Evolutionary conservation across 2,888 invertebrate species (phyloP), one percentile per base, ranked within the genome.

Genomic region (Sphinx pinastri): DNA sequence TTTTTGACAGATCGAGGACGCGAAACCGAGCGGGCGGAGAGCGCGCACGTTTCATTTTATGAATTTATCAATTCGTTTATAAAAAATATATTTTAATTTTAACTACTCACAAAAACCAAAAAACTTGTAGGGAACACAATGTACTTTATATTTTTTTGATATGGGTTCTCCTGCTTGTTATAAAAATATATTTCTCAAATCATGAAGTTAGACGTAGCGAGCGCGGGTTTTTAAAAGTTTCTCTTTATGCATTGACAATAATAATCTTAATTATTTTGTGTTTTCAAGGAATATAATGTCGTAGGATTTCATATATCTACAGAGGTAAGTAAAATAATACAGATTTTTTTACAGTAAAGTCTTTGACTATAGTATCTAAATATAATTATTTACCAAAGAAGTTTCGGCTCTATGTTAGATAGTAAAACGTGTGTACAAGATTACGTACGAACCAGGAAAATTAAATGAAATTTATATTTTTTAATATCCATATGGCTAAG

Each of bases 1-100:
- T 86, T 86, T 91, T 90, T 91, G 92, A 91, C 91, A 91, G 90
- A 82, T 87, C 80, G 84, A 81, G 84, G 84, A 87, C 85, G 84
- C 86, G 80, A 83, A 84, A 84, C 79, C 81, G 79, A 81, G 83
- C 84, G 85, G 80, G 77, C 72, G 75, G 72, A 79, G 77, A 77
- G 80, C 81, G 83, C 82, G 81, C 76, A 83, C 87, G 86, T 89
- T 90, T 90, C 84, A 86, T 90, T 86, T 79, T 54, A 66, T 63
- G 16, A 60, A 13, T 54, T 68, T 68, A 49, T 55, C 16, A 67
- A 71, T 54, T 52, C 68, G 12, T 58, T 60, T 71, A 55, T 68
- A 45, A 38, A 25, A 66, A 52, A 16, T 47, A 4, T 25, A 54
- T 63, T 63, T 16, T 63, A 49, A 49, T 25, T 7, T 14, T 6